Conservation (phyloP, 2,797 vertebrate genomes). For the Sebastes elongatus region DNA sequence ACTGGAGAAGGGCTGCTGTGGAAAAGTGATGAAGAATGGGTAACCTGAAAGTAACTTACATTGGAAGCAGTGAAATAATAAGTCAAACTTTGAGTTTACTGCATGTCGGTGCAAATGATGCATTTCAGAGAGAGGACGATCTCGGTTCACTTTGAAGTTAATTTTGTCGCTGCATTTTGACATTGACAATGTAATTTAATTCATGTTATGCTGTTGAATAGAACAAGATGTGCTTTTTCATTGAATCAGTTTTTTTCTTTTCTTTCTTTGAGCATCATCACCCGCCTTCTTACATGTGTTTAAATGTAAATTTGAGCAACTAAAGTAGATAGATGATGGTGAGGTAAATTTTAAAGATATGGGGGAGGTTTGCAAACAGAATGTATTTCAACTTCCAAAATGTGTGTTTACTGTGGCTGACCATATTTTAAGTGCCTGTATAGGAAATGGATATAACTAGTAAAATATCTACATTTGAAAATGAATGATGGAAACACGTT, state of each 20-base stretch:
- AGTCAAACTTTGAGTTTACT: not conserved
- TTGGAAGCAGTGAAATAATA: slow-evolving; percentile 29
- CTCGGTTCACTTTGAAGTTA: slow-evolving; percentile 3
- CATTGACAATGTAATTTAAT: not conserved
- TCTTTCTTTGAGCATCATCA: not conserved
- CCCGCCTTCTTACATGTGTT: not conserved
- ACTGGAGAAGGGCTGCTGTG: slow-evolving; percentile 13
- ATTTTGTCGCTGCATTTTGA: not conserved
- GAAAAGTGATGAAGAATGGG: slow-evolving; percentile 34
- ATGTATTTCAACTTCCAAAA: not conserved
- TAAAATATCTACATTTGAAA: not conserved
- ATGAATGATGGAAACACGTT: not conserved
- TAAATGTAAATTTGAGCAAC: not conserved
- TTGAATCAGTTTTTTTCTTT: not conserved
- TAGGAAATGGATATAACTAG: not conserved
- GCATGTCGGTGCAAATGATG: not conserved
- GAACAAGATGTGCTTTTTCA: not conserved
- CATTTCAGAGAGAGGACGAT: not conserved
- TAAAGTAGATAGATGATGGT: not conserved
- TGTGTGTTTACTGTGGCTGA: not conserved
- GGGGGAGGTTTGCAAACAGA: not conserved
- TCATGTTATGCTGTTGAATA: not conserved
- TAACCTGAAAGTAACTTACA: slow-evolving; percentile 26
- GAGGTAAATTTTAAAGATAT: not conserved
- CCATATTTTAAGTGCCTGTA: not conserved